Conservation (phyloP, 2,888 invertebrate species). For the Carabus problematicus region DNA sequence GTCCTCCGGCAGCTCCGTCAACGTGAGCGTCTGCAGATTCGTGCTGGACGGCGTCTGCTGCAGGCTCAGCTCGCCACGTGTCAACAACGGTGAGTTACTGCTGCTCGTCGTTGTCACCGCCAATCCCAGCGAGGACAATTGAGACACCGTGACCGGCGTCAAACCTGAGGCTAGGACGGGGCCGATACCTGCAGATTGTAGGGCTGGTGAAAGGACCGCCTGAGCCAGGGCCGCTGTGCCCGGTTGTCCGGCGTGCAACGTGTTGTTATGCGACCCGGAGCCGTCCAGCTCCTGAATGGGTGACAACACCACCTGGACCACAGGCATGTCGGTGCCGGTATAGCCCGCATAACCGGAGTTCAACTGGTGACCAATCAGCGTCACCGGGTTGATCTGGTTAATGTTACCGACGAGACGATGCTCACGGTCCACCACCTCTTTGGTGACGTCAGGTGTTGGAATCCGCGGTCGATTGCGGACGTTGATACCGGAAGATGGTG, state of each 20-base stretch:
- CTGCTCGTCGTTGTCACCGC: slow-evolving; percentile 45
- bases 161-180: slow-evolving; percentile 14
- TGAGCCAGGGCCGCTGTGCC: slow-evolving; percentile 81
- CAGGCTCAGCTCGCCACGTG: slow-evolving; percentile 21
- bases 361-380: slow-evolving; percentile 72
- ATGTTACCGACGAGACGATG: slow-evolving; percentile 64
- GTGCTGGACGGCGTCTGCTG: slow-evolving; percentile 37
- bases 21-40: slow-evolving; percentile 41
- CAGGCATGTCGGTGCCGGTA: slow-evolving; percentile 69
- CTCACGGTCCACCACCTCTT: slow-evolving; percentile 78
- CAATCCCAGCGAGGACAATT: slow-evolving; percentile 64
- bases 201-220: slow-evolving; percentile 73
- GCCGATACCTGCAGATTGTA: slow-evolving; percentile 57
- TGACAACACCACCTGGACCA: slow-evolving; percentile 79
- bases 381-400: slow-evolving; percentile 59
- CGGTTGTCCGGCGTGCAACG: slow-evolving; percentile 74
- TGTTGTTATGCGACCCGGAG: slow-evolving; percentile 73
- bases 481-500: slow-evolving; percentile 64
- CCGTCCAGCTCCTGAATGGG: slow-evolving; percentile 87
- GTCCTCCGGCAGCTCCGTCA: slow-evolving; percentile 46
- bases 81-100: slow-evolving; percentile 30
- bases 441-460: slow-evolving; percentile 87
- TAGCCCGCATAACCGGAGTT: slow-evolving; percentile 52
- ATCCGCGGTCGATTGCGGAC: slow-evolving; percentile 84
- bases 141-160: slow-evolving; percentile 66